A percentile compares a stretch with the other conserved stretches of the same genome.
Conservation (phyloP, 1,140 invertebrate species). For the Drosophila setifemur region DNA sequence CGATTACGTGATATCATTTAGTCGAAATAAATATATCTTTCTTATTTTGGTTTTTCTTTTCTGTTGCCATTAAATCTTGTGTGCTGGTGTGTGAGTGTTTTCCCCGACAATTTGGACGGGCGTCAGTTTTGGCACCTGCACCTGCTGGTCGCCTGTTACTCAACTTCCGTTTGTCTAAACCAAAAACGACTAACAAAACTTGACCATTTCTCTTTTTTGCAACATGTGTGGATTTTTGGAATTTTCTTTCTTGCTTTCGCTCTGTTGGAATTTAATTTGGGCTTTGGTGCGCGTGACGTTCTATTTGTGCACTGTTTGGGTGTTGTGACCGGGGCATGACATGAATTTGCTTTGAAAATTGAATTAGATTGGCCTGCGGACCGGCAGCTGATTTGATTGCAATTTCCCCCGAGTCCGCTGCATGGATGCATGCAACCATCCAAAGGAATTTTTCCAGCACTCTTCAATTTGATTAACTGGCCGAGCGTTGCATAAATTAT, state of each 20-base stretch:
- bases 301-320: conserved; percentile 47
- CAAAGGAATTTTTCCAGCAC: conserved; percentile 62
- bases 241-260: conserved; percentile 25
- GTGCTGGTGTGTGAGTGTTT: conserved; percentile 33
- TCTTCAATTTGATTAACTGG: conserved; percentile 72
- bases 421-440: conserved; percentile 25
- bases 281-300: conserved; percentile 69
- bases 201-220: conserved; percentile 10
- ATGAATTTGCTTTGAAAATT: conserved; percentile 75
- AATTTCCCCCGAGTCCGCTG: conserved; percentile 44
- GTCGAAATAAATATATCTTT: background rate
- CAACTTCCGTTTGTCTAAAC: conserved; percentile 48
- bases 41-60: background rate
- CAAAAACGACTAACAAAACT: conserved; percentile 38
- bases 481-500: conserved; percentile 66
- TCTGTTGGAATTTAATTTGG: conserved; percentile 64
- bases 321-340: conserved; percentile 36
- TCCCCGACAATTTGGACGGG: conserved; percentile 67
- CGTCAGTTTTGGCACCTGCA: conserved; percentile 75
- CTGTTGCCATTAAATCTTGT: conserved; percentile 22
- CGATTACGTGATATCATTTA: background rate
- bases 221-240: conserved; percentile 40
- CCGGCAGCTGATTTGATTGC: conserved; percentile 77
- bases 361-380: conserved; percentile 72
- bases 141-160: conserved; percentile 65